Conservation (phyloP, 2,888 invertebrate genomes). For the Aleiodes alternator region DNA sequence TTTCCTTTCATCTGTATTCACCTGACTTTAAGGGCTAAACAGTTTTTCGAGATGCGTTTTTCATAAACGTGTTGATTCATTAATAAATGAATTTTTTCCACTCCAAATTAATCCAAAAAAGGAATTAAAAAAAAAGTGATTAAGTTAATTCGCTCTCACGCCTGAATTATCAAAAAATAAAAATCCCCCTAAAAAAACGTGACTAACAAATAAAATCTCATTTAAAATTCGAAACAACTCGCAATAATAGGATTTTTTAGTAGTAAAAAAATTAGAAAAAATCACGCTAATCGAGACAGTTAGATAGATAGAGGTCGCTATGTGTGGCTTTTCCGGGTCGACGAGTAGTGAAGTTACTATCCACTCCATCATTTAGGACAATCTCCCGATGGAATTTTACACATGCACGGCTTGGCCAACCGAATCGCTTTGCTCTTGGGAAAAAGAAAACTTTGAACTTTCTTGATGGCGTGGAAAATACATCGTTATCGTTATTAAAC, state of each 20-base stretch:
- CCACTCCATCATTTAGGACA: conserved; percentile 70
- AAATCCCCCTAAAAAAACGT: background rate
- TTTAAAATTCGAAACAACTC: conserved; percentile 11
- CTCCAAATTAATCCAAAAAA: too few species aligned
- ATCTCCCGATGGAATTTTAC: conserved; percentile 63
- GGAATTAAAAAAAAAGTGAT: too few species aligned
- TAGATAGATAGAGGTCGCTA: conserved; percentile 2
- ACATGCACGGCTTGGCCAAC: conserved; percentile 45
- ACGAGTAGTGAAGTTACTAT: conserved; percentile 49
- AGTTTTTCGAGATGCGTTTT: too few species aligned
- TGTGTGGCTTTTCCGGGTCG: conserved; percentile 32
- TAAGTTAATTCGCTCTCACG: too few species aligned
- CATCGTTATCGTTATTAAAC: conserved; percentile 6
- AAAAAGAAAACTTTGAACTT: conserved; percentile 50
- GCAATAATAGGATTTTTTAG: conserved; percentile 19
- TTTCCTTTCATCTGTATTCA: too few species aligned
- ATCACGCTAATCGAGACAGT: conserved; percentile 23
- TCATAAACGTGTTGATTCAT: too few species aligned
- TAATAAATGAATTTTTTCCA: too few species aligned
- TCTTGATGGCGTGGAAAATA: conserved; percentile 30
- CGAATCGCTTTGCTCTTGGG: conserved; percentile 39
- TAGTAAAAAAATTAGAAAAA: conserved; percentile 9
- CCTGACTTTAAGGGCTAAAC: too few species aligned
- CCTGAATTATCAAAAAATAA: background rate
- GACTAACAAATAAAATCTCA: conserved; percentile 7